Conservation (phyloP, 2,888 invertebrate genomes). For the Ptilodon capucinus region DNA sequence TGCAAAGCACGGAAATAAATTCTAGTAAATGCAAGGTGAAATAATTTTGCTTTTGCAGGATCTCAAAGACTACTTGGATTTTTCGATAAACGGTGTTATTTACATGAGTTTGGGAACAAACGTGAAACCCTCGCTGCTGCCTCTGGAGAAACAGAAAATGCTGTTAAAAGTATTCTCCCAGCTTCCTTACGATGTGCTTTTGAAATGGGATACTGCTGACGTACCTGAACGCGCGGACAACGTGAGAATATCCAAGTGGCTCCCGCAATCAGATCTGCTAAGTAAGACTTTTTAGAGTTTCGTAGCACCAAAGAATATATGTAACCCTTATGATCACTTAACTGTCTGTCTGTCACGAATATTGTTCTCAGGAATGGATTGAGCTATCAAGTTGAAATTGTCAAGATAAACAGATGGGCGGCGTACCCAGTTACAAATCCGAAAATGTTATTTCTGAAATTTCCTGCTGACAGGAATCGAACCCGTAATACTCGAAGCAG, state of each 20-base stretch:
- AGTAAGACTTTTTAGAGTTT: slow-evolving; percentile 4
- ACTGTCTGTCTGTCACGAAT: no score
- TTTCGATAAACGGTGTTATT: slow-evolving; percentile 61
- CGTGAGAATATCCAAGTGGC: slow-evolving; percentile 56
- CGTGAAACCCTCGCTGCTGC: slow-evolving; percentile 46
- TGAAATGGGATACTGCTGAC: slow-evolving; percentile 38
- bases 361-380: no score
- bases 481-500: no score
- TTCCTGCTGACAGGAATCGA: no score
- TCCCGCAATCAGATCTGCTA: slow-evolving; percentile 12
- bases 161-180: slow-evolving; percentile 54
- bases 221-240: slow-evolving; percentile 43
- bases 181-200: slow-evolving; percentile 63
- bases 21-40: no score
- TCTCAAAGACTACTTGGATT: slow-evolving; percentile 55
- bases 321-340: no score
- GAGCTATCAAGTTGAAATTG: no score
- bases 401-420: no score
- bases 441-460: no score
- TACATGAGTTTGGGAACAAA: slow-evolving; percentile 72
- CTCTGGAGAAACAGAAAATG: slow-evolving; percentile 42
- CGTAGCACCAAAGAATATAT: no score
- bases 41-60: slow-evolving; percentile 35
- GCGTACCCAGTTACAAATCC: no score
- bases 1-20: no score